Conservation (phyloP, 37 sponge, comb jelly and placozoan genomes). For the Crambe crambe region DNA sequence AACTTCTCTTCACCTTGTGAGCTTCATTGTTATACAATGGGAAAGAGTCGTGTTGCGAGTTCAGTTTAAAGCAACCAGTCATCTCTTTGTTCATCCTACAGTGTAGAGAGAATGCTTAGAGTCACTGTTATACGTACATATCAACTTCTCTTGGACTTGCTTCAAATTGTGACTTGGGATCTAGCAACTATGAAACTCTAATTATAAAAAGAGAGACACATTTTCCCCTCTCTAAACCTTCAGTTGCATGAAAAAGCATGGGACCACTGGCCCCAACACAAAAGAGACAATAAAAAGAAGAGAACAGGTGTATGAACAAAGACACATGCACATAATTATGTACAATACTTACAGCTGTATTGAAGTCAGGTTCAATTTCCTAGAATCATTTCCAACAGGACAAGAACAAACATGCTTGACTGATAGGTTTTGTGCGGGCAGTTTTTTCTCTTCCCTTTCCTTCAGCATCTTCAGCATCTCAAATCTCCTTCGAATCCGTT, state of each 20-base stretch:
- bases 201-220: too few relatives aligned
- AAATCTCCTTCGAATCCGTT: neutral
- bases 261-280: too few relatives aligned
- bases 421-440: too few relatives aligned
- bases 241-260: too few relatives aligned
- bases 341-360: neutral
- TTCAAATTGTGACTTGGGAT: too few relatives aligned
- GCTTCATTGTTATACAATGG: neutral
- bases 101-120: neutral
- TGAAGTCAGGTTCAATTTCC: neutral
- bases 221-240: too few relatives aligned
- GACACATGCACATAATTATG: too few relatives aligned
- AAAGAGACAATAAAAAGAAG: too few relatives aligned
- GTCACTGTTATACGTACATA: too few relatives aligned
- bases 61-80: neutral
- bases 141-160: too few relatives aligned
- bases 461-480: neutral
- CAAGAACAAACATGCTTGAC: slow-evolving; percentile 2
- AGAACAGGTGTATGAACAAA: too few relatives aligned
- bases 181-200: too few relatives aligned
- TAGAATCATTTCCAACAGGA: neutral
- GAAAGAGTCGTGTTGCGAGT: neutral
- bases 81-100: slow-evolving; percentile 2
- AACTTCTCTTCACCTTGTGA: neutral
- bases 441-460: neutral